Evolutionary conservation across 2,797 vertebrate species (phyloP).

Genomic region (Spatula clypeata): DNA sequence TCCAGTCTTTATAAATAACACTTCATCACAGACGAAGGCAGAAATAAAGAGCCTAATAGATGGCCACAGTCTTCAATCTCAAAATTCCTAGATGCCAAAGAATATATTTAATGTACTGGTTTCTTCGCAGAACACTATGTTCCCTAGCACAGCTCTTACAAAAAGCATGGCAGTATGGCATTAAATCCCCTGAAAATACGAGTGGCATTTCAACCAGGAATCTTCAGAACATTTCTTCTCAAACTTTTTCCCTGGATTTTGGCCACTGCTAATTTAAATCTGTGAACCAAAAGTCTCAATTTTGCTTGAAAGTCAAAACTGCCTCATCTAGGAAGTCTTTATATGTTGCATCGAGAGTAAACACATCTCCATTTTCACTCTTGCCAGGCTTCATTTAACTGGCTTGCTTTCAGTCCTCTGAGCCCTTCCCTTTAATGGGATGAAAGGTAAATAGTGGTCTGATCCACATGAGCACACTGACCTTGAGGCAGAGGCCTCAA

Average conservation of each 20-base stretch:
- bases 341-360: not conserved
- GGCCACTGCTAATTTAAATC: not conserved
- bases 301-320: not conserved
- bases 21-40: not conserved
- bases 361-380: not conserved
- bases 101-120: not conserved
- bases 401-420: not conserved
- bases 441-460: not conserved
- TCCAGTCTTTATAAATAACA: conserved; percentile 8
- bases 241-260: not conserved
- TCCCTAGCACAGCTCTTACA: not conserved
- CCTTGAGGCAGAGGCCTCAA: not conserved
- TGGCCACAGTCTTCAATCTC: not conserved
- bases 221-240: not conserved
- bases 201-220: not conserved
- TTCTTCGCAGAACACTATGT: not conserved
- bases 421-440: not conserved
- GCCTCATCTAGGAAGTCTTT: not conserved
- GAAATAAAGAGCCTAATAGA: not conserved
- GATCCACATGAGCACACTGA: not conserved
- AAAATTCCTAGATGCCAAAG: not conserved
- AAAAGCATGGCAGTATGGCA: not conserved
- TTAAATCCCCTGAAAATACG: not conserved
- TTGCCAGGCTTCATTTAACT: not conserved
- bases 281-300: not conserved